phyloP scores from a whole-genome alignment of 2,797 vertebrate species.

The Pangasius macronema region DNA sequence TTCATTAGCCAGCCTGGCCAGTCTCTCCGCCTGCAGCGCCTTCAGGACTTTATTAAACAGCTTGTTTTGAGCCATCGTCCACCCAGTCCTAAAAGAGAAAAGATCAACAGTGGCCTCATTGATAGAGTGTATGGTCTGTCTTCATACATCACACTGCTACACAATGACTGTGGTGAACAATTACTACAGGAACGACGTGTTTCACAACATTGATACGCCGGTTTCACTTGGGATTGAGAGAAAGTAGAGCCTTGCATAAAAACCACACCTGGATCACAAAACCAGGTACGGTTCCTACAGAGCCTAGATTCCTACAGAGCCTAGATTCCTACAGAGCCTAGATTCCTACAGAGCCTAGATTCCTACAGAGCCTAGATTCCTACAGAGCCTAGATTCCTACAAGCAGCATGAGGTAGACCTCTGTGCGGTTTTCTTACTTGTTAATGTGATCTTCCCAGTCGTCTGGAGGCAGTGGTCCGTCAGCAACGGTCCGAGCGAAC shows the following conservation, averaged over 20 bases:
- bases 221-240: not conserved
- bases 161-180: not conserved
- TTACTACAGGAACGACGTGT: not conserved
- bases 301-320: not conserved
- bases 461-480: slow-evolving; percentile 90
- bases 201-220: not conserved
- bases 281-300: too few species aligned
- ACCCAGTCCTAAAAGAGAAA: slow-evolving; percentile 82
- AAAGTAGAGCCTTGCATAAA: not conserved
- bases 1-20: slow-evolving; percentile 92
- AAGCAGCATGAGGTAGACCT: too few species aligned
- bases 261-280: not conserved
- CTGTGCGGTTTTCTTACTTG: slow-evolving; percentile 76
- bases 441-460: slow-evolving; percentile 98
- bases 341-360: too few species aligned
- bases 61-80: slow-evolving; percentile 94
- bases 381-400: rapidly evolving
- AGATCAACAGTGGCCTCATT: not conserved
- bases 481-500: slow-evolving; percentile 92
- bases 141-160: not conserved
- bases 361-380: too few species aligned
- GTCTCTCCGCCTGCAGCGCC: slow-evolving; percentile 89
- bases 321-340: too few species aligned
- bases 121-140: not conserved
- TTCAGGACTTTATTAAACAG: slow-evolving; percentile 98